Evolutionary conservation across 1,140 invertebrate species (phyloP), one percentile per base, ranked within the genome.

Genomic region (Calephelis nemesis): DNA sequence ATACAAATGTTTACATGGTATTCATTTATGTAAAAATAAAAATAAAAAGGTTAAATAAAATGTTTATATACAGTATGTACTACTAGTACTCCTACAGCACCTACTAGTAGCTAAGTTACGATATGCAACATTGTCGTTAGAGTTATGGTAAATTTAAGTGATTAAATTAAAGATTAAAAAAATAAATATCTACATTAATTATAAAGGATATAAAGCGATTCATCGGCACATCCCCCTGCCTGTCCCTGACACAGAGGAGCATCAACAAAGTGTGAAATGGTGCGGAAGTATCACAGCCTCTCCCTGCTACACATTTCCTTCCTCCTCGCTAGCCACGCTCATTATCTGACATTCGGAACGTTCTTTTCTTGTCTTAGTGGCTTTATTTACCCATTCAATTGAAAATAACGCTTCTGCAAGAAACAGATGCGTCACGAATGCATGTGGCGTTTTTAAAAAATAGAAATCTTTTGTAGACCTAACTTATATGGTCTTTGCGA

Each of bases 261-360:
- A 83, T 77, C 81, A 85, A 89, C 85, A 90, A 88, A 80, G 81
- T 76, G 85, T 75, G 74, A 79, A 90, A 90, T 90, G 88, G 84
- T 74, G 65, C 73, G 88, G 88, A 91, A 91, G 79, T 85, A 89
- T 90, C 85, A 78, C 74, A 75, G 54, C 54, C 54, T 58, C 83
- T 83, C 81, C 76, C 78, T 74, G 73, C 70, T 74, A 74, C 13
- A 79, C 82, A 84, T 87, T 88, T 72, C 78, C 81, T 90, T 90
- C 88, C 85, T 87, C 76, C 72, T 84, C 82, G 82, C 81, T 89
- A 76, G 77, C 76, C 76, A 78, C 82, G 79, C 79, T 85, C 87
- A 88, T 88, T 91, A 91, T 86, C 85, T 85, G 76, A 78, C 79
- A 74, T 84, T 83, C 73, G 74, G 68, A 84, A 82, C 75, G 80